phyloP scores from a whole-genome alignment of 2,797 vertebrate genomes.

The Arctocebus calabarensis region DNA sequence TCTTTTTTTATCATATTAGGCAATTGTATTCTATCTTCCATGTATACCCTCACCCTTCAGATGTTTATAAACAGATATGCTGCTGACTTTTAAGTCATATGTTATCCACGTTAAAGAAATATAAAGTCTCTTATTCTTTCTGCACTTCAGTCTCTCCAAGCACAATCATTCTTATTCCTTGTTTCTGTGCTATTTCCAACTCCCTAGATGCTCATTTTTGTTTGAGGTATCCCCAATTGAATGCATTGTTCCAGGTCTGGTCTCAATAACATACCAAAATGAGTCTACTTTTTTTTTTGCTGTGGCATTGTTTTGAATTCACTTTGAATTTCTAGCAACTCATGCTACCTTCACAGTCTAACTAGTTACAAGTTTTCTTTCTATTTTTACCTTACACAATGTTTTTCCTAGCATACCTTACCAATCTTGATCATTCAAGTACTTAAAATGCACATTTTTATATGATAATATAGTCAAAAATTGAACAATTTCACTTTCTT shows the following conservation, averaged over 20 bases:
- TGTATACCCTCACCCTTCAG: constrained; percentile 70
- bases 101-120: constrained; percentile 66
- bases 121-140: constrained; percentile 62
- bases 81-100: constrained; percentile 76
- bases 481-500: neutral
- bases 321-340: neutral
- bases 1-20: constrained; percentile 57
- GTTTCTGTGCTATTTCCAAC: constrained; percentile 59
- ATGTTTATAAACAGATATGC: constrained; percentile 80
- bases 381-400: constrained; percentile 7
- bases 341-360: constrained; percentile 20
- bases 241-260: constrained; percentile 26
- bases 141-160: constrained; percentile 31
- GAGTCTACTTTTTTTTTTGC: neutral
- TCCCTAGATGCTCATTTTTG: constrained; percentile 53
- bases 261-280: constrained; percentile 47
- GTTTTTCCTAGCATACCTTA: neutral
- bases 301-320: neutral
- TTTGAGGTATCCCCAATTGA: neutral
- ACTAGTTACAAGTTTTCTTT: constrained; percentile 26
- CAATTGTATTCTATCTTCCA: constrained; percentile 33
- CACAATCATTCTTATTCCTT: constrained; percentile 51
- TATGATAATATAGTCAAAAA: neutral
- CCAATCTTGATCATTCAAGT: neutral
- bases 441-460: neutral